Percentiles rank a stretch among this genome's conserved stretches.
These are phyloP conservation scores for Morone chrysops DNA, from an alignment of 2,113 vertebrate genomes.

Conservation along the genomic window DNA sequence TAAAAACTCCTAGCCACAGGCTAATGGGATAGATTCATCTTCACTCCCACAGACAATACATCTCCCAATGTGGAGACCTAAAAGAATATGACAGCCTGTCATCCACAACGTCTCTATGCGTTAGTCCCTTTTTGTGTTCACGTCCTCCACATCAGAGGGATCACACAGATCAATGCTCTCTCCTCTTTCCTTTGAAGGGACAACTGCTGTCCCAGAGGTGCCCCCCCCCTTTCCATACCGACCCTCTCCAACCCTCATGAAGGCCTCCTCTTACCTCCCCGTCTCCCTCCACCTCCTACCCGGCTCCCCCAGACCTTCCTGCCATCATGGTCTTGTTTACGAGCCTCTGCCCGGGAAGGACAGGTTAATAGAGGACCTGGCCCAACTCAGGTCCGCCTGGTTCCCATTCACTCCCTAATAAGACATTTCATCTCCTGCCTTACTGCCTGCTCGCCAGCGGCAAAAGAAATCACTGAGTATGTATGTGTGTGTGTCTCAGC, in stretches of 20 bases:
- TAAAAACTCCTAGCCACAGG: conserved; percentile 71
- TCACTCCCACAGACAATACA: conserved; percentile 63
- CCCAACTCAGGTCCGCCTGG: conserved; percentile 76
- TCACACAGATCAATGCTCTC: conserved; percentile 69
- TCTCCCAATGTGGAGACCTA: conserved; percentile 57
- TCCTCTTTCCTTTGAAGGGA: conserved; percentile 71
- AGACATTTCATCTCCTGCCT: conserved; percentile 80
- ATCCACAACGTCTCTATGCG: conserved; percentile 56
- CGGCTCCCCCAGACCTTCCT: conserved; percentile 52
- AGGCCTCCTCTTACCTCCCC: conserved; percentile 60
- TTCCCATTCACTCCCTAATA: conserved; percentile 76
- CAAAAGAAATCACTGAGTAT: conserved; percentile 35
- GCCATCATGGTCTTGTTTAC: conserved; percentile 76
- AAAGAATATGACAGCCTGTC: conserved; percentile 78
- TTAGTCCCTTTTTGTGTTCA: conserved; percentile 70
- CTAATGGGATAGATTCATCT: conserved; percentile 65
- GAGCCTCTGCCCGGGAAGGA: conserved; percentile 77
- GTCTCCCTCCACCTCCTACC: conserved; percentile 36
- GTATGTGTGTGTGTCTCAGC: conserved; percentile 12
- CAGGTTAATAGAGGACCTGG: conserved; percentile 79
- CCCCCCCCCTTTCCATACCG: not conserved
- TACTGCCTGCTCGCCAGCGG: conserved; percentile 49
- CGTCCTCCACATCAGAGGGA: conserved; percentile 69
- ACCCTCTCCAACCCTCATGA: conserved; percentile 36
- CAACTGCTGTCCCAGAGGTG: conserved; percentile 44